These are phyloP conservation scores for Phocides pigmalion DNA, from an alignment of 1,140 invertebrate species.

Conservation along the genomic window DNA sequence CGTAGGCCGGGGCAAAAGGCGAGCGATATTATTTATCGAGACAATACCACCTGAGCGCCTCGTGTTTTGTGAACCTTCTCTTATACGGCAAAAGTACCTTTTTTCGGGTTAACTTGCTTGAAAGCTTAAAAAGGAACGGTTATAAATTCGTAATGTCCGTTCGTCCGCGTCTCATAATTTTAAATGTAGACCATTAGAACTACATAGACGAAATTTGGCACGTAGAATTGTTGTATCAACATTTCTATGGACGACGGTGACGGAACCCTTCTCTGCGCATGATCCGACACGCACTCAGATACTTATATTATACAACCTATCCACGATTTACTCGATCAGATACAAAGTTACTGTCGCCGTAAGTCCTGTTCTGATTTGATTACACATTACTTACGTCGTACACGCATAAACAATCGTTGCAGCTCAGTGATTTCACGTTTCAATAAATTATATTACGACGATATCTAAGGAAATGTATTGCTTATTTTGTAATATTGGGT, in stretches of 20 bases:
- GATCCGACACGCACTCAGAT: too few species aligned
- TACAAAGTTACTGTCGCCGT: slow-evolving; percentile 44
- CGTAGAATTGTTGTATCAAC: too few species aligned
- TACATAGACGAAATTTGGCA: too few species aligned
- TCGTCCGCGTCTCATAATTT: too few species aligned
- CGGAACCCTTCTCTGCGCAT: too few species aligned
- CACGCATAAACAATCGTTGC: background rate
- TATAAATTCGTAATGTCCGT: too few species aligned
- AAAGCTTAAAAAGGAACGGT: too few species aligned
- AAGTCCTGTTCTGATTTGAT: background rate
- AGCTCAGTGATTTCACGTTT: background rate
- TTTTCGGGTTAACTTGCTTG: too few species aligned
- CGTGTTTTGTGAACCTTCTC: slow-evolving; percentile 11
- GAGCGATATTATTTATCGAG: slow-evolving; percentile 23
- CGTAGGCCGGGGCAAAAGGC: slow-evolving; percentile 10
- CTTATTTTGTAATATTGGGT: background rate
- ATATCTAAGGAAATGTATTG: too few species aligned
- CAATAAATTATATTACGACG: background rate
- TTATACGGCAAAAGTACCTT: slow-evolving; percentile 48
- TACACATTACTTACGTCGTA: background rate
- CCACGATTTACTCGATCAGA: slow-evolving; percentile 52
- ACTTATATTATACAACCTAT: slow-evolving; percentile 58
- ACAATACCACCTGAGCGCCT: slow-evolving; percentile 14
- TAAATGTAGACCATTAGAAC: too few species aligned
- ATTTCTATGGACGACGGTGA: too few species aligned